A percentile compares a stretch with the other conserved stretches of the same genome.
Evolutionary conservation across 2,113 vertebrate genomes (phyloP).

Genomic region (Lepisosteus osseus): DNA sequence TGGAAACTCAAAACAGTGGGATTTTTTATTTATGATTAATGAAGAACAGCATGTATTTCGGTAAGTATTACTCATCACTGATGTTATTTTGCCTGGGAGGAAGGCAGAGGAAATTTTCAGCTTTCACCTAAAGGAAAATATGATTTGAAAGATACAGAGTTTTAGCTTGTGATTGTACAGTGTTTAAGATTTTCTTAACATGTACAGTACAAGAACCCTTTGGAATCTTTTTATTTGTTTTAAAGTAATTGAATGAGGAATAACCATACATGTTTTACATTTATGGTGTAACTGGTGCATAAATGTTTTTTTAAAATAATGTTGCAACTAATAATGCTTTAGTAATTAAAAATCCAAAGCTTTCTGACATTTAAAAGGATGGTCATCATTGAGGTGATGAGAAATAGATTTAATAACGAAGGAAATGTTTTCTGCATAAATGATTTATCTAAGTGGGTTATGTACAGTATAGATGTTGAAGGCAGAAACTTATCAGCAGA

Average conservation of each 20-base stretch:
- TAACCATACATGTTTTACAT: no score
- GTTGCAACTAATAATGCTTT: no score
- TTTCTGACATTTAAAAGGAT: no score
- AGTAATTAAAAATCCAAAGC: no score
- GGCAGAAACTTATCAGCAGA: no score
- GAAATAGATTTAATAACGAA: no score
- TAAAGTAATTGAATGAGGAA: background rate
- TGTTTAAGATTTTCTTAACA: background rate
- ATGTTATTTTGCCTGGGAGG: constrained; percentile 40
- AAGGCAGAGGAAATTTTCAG: background rate
- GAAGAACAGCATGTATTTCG: constrained; percentile 97
- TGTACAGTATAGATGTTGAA: no score
- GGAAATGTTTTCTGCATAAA: no score
- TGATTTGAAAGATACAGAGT: background rate
- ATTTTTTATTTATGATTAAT: constrained; percentile 75
- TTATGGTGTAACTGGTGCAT: no score
- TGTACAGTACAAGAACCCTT: background rate
- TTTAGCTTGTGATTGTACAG: background rate
- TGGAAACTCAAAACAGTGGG: constrained; percentile 70
- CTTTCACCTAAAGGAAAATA: background rate
- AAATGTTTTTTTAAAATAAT: background rate
- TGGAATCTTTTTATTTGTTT: background rate
- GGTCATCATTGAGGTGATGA: no score
- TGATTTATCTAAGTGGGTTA: no score
- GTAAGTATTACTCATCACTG: constrained; percentile 69